These are phyloP conservation scores for Brachionus paranguensis DNA, from an alignment of 1,140 invertebrate species.

Conservation along the genomic window DNA sequence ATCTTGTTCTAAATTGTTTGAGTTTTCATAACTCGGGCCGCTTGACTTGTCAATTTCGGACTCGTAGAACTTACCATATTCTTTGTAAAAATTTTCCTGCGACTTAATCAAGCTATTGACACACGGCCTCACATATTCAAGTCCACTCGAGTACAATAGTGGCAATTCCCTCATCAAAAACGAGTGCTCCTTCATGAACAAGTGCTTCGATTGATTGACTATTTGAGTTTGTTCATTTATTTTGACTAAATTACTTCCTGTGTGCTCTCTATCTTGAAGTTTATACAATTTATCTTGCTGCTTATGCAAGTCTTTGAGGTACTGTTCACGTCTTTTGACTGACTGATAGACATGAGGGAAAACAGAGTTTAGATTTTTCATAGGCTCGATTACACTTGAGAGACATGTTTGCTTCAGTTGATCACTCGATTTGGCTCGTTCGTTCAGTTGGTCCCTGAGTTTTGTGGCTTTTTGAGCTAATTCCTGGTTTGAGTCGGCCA, in stretches of 20 bases:
- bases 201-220: neutral
- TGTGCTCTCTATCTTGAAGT: conserved; percentile 14
- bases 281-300: conserved; percentile 23
- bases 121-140: conserved; percentile 21
- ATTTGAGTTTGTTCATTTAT: conserved; percentile 8
- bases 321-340: conserved; percentile 28
- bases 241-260: conserved; percentile 15
- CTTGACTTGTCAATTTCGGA: neutral
- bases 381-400: neutral
- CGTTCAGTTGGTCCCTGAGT: neutral
- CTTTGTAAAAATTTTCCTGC: conserved; percentile 16
- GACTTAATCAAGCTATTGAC: conserved; percentile 15
- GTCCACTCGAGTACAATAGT: neutral
- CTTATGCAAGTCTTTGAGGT: conserved; percentile 5
- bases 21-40: neutral
- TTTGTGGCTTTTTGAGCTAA: neutral
- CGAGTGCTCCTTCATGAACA: conserved; percentile 10
- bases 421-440: neutral
- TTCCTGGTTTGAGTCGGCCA: neutral
- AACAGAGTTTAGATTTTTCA: conserved; percentile 9
- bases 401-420: conserved; percentile 4
- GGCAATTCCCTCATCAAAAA: conserved; percentile 33
- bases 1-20: neutral
- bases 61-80: neutral
- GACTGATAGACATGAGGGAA: conserved; percentile 29